Evolutionary conservation across 2,797 vertebrate genomes (phyloP), one percentile per base, ranked within the genome.

Genomic region (Acestrorhynchus altus): DNA sequence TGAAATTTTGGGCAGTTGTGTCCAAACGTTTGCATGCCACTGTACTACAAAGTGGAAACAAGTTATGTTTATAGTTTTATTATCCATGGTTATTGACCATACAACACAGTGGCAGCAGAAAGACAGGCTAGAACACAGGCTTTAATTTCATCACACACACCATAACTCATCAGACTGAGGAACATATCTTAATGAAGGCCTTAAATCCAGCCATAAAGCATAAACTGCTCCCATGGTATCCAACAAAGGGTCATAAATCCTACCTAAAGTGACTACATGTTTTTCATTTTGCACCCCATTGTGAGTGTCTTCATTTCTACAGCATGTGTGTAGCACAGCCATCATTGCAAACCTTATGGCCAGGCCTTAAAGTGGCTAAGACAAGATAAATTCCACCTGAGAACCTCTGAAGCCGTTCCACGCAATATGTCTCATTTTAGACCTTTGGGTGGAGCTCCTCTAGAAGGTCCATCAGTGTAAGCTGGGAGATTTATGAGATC

Each of bases 331-430:
- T 59, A 31, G 31, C 31, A 67, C 57, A 54, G 20, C 22, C 1
- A 2, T 18, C 44, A 8, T 12, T 24, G 16, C 28, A 67, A 59
- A 60, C 52, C 40, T 56, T 59, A 8, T 59, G 24, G 56, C 26
- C 22, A 75, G 63, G 42, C 4, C 74, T 26, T 79, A 67, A 73
- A 79, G 69, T 26, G 46, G 39, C 63, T n/a, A 51, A 70, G 56
- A 31, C 56, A 46, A 54, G 51, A 67, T 6, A 39, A 56, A 67
- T 60, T 66, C 42, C 70, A 67, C 52, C 60, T 66, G 77, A 69
- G 72, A 54, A 39, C 52, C 24, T 51, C 40, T 20, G 10, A 49
- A 63, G 61, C 63, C 9, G 22, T 68, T 67, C 44, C 44, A 12
- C 54, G 16, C 35, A 46, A 69, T 46, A 35, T 31, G 56, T 74